Base-by-base conservation (phyloP, 64 coral and sea anemone species). In the Platygyra sinensis region DNA sequence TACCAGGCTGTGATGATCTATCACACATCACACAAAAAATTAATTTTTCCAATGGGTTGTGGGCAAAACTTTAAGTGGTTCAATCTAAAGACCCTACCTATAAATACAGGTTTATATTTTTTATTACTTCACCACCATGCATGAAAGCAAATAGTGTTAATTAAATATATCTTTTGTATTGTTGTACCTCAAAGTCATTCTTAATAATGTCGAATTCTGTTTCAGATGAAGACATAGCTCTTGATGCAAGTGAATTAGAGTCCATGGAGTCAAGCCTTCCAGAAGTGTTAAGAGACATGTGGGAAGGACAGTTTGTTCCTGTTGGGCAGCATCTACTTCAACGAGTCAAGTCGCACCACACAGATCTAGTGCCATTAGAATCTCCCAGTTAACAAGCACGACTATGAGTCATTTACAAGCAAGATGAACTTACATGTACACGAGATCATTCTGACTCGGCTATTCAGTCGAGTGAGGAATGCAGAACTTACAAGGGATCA, bases 301-400 rank as follows among this genome's bases (percentile, higher is more conserved):
- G 97, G 97, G 91, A 95, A 28, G 69, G 79, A 0, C 87, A 91
- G 27, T 99, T 99, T 93, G 90, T 88, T 22, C 88, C 90, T 42
- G 97, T 99, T 11, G 97, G 88, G 0, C 88, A 99, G 67, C 94
- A 99, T 50, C 89, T 99, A 25, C 86, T 99, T 16, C 65, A 82
- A 31, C 80, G 94, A 86, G 87, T 99, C 46, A 87, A 96, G 86
- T 86, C 94, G 11, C 94, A 99, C 65, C 94, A 99, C 67, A 95
- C 90, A 46, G 94, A 98, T 89, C 87, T 99, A 63, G 93, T 99
- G 22, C 97, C 96, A 9, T 86, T 99, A 51, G 96, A 99, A 64
- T 87, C 75, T 2, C 96, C 96, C 4, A 87, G 80, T 77, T 98
- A 95, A 72, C 90, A 59, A 51, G 67, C 19, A 7, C 14, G 9